Percentiles rank a stretch among this genome's conserved stretches.
phyloP scores from a whole-genome alignment of 1,140 invertebrate species.

The Melipona quadrifasciata region DNA sequence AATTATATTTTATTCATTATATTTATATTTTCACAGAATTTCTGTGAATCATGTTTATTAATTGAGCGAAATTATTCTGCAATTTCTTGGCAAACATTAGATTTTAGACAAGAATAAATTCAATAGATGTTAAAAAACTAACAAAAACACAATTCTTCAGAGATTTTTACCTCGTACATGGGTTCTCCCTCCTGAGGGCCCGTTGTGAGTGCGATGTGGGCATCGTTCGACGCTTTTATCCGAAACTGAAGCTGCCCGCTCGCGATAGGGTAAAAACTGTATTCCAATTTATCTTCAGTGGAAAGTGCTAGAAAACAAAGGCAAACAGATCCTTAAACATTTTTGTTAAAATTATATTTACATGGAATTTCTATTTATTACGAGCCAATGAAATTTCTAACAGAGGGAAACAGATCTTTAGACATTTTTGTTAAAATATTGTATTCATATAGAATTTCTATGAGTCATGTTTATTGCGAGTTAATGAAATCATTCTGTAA shows the following conservation, averaged over 20 bases:
- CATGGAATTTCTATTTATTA: neutral
- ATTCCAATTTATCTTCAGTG: constrained; percentile 91
- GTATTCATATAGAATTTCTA: neutral
- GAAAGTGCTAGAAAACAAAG: constrained; percentile 84
- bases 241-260: constrained; percentile 88
- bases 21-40: no score
- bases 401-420: constrained; percentile 46
- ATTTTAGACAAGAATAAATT: no score
- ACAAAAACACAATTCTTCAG: no score
- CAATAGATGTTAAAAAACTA: no score
- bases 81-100: no score
- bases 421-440: neutral
- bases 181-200: constrained; percentile 86
- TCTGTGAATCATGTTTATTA: no score
- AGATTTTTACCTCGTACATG: constrained; percentile 86
- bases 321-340: neutral
- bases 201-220: constrained; percentile 88
- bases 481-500: neutral
- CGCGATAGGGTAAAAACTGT: constrained; percentile 88
- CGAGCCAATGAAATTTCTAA: constrained; percentile 17
- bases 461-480: neutral
- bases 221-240: constrained; percentile 89
- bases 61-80: no score
- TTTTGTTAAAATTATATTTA: neutral
- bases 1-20: no score